These are phyloP conservation scores for Xylocampa areola DNA, from an alignment of 2,888 invertebrate species.

Conservation along the genomic window DNA sequence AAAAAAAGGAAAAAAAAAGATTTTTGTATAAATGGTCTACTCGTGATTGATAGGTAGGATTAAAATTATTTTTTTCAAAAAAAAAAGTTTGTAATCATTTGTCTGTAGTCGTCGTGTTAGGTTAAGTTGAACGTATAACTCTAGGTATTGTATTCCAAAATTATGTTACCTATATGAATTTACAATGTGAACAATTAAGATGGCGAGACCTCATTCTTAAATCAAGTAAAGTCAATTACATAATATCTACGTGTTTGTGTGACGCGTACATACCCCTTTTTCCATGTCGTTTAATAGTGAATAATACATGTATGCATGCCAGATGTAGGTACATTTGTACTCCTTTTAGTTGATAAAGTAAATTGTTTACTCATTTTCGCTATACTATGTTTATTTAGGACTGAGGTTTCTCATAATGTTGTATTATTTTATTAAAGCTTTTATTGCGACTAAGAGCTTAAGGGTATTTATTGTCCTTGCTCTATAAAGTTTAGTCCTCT, in stretches of 20 bases:
- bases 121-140: conserved; percentile 59
- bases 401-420: conserved; percentile 51
- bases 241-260: conserved; percentile 29
- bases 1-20: conserved; percentile 36
- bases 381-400: conserved; percentile 48
- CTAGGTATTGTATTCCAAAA: conserved; percentile 56
- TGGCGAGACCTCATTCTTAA: conserved; percentile 54
- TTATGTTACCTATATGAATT: conserved; percentile 43
- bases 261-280: conserved; percentile 15
- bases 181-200: conserved; percentile 37
- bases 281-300: conserved; percentile 26
- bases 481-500: conserved; percentile 13
- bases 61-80: conserved; percentile 45
- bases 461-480: background rate
- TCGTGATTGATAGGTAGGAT: conserved; percentile 60
- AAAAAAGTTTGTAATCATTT: conserved; percentile 53
- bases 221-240: conserved; percentile 54
- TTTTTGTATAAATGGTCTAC: conserved; percentile 60
- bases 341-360: conserved; percentile 29
- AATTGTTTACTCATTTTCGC: conserved; percentile 21
- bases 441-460: conserved; percentile 18
- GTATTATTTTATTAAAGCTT: conserved; percentile 35
- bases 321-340: conserved; percentile 28
- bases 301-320: conserved; percentile 25
- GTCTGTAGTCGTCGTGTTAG: conserved; percentile 63